phyloP scores from a whole-genome alignment of 2,113 vertebrate genomes.

The Rutilus rutilus region DNA sequence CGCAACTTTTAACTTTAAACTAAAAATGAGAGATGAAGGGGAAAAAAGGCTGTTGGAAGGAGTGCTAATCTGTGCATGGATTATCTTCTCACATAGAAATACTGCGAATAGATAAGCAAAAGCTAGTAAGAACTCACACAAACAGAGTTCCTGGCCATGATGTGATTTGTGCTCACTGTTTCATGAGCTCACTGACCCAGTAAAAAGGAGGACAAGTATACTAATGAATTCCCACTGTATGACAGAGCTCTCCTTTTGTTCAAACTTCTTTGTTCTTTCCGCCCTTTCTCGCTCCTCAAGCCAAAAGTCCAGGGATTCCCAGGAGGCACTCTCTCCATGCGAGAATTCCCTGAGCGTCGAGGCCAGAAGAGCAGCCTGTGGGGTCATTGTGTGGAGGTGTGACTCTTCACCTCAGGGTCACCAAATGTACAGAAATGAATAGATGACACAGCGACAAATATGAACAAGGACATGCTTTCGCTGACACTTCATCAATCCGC shows the following conservation, averaged over 20 bases:
- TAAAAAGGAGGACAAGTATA: slow-evolving; percentile 65
- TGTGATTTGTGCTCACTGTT: slow-evolving; percentile 39
- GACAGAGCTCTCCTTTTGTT: slow-evolving; percentile 45
- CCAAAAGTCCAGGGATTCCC: slow-evolving; percentile 57
- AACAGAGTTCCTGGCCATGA: slow-evolving; percentile 22
- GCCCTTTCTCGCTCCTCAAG: slow-evolving; percentile 41
- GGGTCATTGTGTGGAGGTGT: slow-evolving; percentile 32
- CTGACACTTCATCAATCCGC: slow-evolving; percentile 19
- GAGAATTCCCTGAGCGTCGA: neutral
- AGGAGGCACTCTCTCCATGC: slow-evolving; percentile 53
- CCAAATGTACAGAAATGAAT: slow-evolving; percentile 30
- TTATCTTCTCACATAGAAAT: neutral
- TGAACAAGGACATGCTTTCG: neutral
- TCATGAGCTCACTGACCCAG: slow-evolving; percentile 64
- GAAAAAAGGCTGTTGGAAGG: neutral
- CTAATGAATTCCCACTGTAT: slow-evolving; percentile 69
- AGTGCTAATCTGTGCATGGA: neutral
- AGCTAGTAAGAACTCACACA: slow-evolving; percentile 52
- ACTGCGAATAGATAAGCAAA: neutral
- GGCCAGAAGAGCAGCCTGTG: slow-evolving; percentile 13
- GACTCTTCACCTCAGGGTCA: slow-evolving; percentile 33
- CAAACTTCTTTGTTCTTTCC: slow-evolving; percentile 56
- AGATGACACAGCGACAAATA: neutral
- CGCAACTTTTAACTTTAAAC: neutral
- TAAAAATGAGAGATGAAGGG: neutral